Evolutionary conservation across 92 coral and sea anemone genomes (phyloP).

Genomic region (Umimayanthus kanabou): DNA sequence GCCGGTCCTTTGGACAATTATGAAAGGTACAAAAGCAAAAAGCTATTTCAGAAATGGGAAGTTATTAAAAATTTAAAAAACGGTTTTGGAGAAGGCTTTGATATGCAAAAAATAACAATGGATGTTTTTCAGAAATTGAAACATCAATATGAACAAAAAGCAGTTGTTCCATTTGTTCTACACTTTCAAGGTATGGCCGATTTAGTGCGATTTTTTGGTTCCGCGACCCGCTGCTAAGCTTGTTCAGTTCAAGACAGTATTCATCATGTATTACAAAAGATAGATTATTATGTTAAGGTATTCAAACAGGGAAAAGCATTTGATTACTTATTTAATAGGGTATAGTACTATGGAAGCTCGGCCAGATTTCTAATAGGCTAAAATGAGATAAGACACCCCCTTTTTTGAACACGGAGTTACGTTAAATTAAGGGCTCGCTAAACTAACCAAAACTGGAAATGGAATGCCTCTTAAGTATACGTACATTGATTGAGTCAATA

Average conservation of each 20-base stretch:
- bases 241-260: too few species aligned
- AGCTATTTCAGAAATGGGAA: not conserved
- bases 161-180: too few species aligned
- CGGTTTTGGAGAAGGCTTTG: not conserved
- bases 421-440: not conserved
- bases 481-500: constrained; percentile 2
- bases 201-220: too few species aligned
- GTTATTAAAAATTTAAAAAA: too few species aligned
- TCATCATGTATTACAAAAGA: too few species aligned
- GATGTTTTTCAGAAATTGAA: too few species aligned
- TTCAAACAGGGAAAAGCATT: not conserved
- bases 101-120: too few species aligned
- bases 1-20: not conserved
- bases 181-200: too few species aligned
- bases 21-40: too few species aligned
- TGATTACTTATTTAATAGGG: not conserved
- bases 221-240: too few species aligned
- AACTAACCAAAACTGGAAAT: not conserved
- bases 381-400: not conserved
- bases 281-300: not conserved
- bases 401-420: not conserved
- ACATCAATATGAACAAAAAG: too few species aligned
- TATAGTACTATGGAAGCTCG: not conserved
- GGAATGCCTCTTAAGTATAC: not conserved
- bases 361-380: not conserved